Percentiles rank a stretch among this genome's conserved stretches.
These are phyloP conservation scores for Neuroscelio doddi DNA, from an alignment of 2,888 invertebrate genomes.

Conservation along the genomic window DNA sequence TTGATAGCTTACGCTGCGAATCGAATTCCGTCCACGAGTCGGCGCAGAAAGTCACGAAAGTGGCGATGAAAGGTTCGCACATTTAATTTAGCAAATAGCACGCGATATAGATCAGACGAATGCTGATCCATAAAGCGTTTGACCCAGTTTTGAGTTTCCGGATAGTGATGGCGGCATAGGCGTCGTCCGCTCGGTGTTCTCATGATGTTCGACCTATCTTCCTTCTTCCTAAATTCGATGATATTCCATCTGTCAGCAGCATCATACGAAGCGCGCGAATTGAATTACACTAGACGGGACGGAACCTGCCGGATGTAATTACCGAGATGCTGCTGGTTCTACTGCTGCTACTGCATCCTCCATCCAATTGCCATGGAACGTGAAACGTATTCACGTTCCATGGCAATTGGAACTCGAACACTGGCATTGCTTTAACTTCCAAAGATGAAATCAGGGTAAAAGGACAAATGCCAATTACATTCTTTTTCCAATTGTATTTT, in stretches of 20 bases:
- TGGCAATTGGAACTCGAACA: no score
- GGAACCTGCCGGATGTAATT: constrained; percentile 48
- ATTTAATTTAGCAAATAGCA: constrained; percentile 1
- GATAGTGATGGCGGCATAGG: constrained; percentile 25
- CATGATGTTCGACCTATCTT: constrained; percentile 1
- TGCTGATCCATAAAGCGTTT: constrained; percentile 33
- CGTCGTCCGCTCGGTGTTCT: constrained; percentile 35
- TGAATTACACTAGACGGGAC: constrained; percentile 50
- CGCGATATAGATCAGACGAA: constrained; percentile 9
- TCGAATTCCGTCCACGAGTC: neutral
- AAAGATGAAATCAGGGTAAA: no score
- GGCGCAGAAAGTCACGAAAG: no score
- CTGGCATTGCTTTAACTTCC: no score
- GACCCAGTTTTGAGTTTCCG: constrained; percentile 36
- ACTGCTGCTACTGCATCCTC: constrained; percentile 4
- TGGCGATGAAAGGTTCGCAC: constrained; percentile 1
- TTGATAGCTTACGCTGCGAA: neutral
- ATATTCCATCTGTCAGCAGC: constrained; percentile 45
- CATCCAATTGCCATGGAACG: constrained; percentile 17
- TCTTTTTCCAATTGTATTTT: no score
- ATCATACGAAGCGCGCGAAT: constrained; percentile 47
- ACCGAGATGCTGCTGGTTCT: constrained; percentile 42
- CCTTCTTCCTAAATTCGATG: constrained; percentile 37
- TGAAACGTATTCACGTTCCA: no score
- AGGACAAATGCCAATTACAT: no score